These are phyloP conservation scores for Vulpes lagopus DNA, from an alignment of 2,113 vertebrate species.

Conservation along the genomic window DNA sequence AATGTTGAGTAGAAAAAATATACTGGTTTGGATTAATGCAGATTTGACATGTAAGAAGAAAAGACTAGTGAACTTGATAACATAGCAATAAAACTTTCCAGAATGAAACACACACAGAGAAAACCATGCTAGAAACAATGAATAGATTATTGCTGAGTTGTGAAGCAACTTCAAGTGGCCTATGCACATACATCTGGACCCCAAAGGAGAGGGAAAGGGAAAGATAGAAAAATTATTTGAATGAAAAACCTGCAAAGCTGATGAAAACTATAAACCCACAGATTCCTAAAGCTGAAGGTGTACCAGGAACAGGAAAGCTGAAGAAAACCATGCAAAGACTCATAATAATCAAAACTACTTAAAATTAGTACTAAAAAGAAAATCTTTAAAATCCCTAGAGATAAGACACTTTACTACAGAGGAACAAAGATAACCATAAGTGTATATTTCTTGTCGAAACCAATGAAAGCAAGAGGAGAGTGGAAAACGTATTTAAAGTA, in stretches of 20 bases:
- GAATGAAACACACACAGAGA: not conserved
- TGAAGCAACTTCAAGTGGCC: not conserved
- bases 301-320: not conserved
- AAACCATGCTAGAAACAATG: not conserved
- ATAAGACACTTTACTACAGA: not conserved
- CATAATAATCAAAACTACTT: slow-evolving; percentile 41
- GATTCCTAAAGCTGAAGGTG: not conserved
- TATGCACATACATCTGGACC: not conserved
- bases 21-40: not conserved
- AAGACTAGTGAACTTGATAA: not conserved
- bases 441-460: not conserved
- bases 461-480: not conserved
- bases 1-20: not conserved
- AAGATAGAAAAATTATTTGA: not conserved
- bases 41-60: not conserved
- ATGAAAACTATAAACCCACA: not conserved
- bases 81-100: not conserved
- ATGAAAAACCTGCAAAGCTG: not conserved
- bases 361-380: slow-evolving; percentile 30
- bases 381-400: not conserved
- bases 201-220: not conserved
- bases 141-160: not conserved
- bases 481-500: not conserved
- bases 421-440: not conserved
- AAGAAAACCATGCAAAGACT: not conserved